Evolutionary conservation across 2,888 invertebrate species (phyloP), one percentile per base, ranked within the genome.

Genomic region (Heliconius sara): DNA sequence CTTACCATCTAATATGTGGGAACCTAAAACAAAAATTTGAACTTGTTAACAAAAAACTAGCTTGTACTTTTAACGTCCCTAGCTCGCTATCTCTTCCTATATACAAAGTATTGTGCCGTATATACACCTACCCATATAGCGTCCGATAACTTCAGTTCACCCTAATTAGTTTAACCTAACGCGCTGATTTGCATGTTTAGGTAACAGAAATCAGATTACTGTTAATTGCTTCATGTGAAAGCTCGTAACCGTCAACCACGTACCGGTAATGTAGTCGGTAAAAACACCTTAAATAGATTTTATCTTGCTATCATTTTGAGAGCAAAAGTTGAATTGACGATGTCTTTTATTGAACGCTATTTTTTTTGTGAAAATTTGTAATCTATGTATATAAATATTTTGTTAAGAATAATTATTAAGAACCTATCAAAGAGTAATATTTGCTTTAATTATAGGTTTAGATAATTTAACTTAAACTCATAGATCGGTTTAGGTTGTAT

Each of bases 81-180:
- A 73, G n/a, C 57, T 25, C 16, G 25, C 9, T 73, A 73, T 73
- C 73, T 73, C 39, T 60, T 73, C 73, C 73, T 60, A 60, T 60
- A 57, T 73, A 34, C 30, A 34, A 12, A 57, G 57, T 73, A n/a
- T 34, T 52, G 19, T 57, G 19, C 22, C 22, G 34, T 25, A 68
- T 25, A 30, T 19, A 30, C 30, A 10, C 34, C 19, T 34, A 57
- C 10, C 27, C 57, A 22, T 57, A 73, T 13, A 73, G 30, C 16
- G 47, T 13, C 39, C 75, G 75, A 75, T 75, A 65, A 75, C 65
- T 75, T 75, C 25, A 43, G 43, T 65, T 75, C 66, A 52, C 9
- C 76, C 73, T 73, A 78, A 78, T 78, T 73, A 78, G 78, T 72
- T 75, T 75, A 75, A 75, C 75, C 75, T 66, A 72, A 72, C 52